phyloP scores from a whole-genome alignment of 1,140 invertebrate genomes.

The Drosophila funebris region DNA sequence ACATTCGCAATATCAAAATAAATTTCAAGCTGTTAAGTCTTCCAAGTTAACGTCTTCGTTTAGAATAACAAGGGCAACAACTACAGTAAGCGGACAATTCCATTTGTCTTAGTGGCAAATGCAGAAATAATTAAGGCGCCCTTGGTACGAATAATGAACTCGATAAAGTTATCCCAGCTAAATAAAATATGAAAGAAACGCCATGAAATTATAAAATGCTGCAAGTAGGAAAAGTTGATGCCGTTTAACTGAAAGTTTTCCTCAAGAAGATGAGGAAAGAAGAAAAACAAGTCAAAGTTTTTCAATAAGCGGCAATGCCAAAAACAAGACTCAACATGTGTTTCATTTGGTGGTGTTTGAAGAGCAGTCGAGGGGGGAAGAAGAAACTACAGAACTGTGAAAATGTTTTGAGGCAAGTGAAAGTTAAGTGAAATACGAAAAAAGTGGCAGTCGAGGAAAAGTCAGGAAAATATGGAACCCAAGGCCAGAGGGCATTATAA shows the following conservation, averaged over 20 bases:
- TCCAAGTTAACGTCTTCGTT: constrained; percentile 16
- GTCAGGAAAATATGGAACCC: constrained; percentile 43
- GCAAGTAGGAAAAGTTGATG: constrained; percentile 55
- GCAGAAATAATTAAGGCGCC: constrained; percentile 60
- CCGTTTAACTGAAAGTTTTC: constrained; percentile 65
- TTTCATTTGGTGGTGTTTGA: constrained; percentile 6
- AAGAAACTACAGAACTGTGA: constrained; percentile 45
- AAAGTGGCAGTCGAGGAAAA: constrained; percentile 6
- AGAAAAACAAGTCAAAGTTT: constrained; percentile 56
- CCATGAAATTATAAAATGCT: constrained; percentile 60
- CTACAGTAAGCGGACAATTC: constrained; percentile 35
- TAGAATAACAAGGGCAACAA: constrained; percentile 12
- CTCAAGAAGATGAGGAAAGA: constrained; percentile 30
- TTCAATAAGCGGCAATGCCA: constrained; percentile 70
- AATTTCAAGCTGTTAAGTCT: neutral
- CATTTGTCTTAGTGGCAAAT: constrained; percentile 53
- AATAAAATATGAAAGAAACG: constrained; percentile 43
- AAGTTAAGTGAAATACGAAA: constrained; percentile 4
- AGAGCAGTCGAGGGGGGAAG: constrained; percentile 18
- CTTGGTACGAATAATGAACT: constrained; percentile 60
- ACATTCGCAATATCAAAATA: neutral
- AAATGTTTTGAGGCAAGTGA: constrained; percentile 13
- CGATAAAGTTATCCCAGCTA: constrained; percentile 44
- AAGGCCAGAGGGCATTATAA: constrained; percentile 61
- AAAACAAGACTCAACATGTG: constrained; percentile 57